Evolutionary conservation across 2,797 vertebrate species (phyloP).

Genomic region (Toxotes lorentzi): DNA sequence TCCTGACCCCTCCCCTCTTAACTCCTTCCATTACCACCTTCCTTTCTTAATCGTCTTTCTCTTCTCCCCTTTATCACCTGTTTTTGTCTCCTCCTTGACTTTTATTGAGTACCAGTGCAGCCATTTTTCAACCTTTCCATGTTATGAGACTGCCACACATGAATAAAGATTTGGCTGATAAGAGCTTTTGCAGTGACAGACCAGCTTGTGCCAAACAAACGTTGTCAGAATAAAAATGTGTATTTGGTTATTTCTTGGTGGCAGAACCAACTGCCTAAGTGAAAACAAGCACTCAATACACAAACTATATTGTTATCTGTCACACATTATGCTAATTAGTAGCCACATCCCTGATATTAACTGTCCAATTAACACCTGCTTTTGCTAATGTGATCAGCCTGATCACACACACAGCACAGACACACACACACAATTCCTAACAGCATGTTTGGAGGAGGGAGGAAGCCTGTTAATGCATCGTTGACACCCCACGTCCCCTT

Average conservation of each 20-base stretch:
- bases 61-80: background rate
- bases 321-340: conserved; percentile 50
- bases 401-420: conserved; percentile 26
- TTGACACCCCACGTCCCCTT: conserved; percentile 29
- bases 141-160: background rate
- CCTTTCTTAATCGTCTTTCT: background rate
- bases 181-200: background rate
- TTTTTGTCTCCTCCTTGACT: no score
- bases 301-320: conserved; percentile 40
- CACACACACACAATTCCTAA: conserved; percentile 11
- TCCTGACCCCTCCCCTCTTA: conserved; percentile 6
- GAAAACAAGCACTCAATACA: conserved; percentile 55
- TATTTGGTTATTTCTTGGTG: background rate
- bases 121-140: background rate
- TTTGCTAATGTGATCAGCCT: conserved; percentile 70
- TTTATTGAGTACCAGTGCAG: background rate
- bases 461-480: conserved; percentile 43
- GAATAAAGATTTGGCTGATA: background rate
- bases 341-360: conserved; percentile 49
- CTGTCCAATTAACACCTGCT: conserved; percentile 67
- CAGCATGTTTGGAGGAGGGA: background rate
- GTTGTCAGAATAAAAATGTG: conserved; percentile 2
- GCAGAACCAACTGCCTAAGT: conserved; percentile 8
- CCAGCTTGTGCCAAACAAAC: background rate
- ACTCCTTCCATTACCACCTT: background rate